Conservation (phyloP, 2,797 vertebrate species). For the Aulostomus chinensis region DNA sequence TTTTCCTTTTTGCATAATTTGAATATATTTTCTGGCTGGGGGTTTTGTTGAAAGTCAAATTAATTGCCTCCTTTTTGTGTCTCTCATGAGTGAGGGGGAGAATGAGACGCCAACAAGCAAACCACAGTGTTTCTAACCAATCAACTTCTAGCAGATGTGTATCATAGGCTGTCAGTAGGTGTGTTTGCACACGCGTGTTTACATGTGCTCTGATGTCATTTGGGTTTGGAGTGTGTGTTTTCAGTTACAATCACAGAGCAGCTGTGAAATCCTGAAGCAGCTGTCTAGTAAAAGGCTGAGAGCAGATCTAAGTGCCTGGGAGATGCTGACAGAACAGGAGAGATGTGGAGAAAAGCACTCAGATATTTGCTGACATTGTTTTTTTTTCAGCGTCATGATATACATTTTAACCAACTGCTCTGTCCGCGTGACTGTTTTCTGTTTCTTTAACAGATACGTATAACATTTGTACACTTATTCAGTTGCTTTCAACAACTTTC, state of each 20-base stretch:
- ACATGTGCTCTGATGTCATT: background rate
- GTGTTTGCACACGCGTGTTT: constrained; percentile 4
- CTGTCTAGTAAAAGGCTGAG: constrained; percentile 34
- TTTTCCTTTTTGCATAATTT: constrained; percentile 84
- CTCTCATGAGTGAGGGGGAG: constrained; percentile 62
- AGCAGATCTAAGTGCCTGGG: constrained; percentile 41
- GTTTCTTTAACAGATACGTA: too few species aligned
- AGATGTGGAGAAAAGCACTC: constrained; percentile 14
- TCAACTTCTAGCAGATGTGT: constrained; percentile 48
- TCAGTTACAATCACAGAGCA: constrained; percentile 34
- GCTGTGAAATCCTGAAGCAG: constrained; percentile 30
- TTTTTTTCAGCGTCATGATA: constrained; percentile 12
- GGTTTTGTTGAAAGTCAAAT: constrained; percentile 85
- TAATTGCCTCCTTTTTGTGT: constrained; percentile 83
- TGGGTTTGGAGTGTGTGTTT: constrained; percentile 5
- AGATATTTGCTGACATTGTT: constrained; percentile 21
- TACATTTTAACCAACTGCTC: constrained; percentile 6
- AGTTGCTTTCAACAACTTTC: too few species aligned
- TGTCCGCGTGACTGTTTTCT: background rate
- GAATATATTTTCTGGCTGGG: constrained; percentile 85
- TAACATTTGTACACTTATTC: too few species aligned
- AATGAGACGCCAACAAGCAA: constrained; percentile 28
- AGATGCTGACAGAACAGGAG: constrained; percentile 25
- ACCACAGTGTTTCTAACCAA: constrained; percentile 33
- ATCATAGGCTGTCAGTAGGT: constrained; percentile 24